phyloP scores from a whole-genome alignment of 2,113 vertebrate species.

The Scartelaos histophorus region DNA sequence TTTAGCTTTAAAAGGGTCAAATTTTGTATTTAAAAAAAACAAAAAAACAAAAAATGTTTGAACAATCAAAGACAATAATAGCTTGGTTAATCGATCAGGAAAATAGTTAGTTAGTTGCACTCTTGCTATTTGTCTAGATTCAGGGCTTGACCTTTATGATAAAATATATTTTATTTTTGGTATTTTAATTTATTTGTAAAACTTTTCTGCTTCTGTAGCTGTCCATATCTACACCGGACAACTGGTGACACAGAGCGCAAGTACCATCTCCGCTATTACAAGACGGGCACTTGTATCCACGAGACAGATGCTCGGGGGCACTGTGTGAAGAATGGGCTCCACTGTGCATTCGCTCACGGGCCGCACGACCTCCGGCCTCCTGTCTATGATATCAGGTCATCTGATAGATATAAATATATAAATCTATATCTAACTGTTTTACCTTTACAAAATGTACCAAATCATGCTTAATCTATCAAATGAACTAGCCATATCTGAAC shows the following conservation, averaged over 20 bases:
- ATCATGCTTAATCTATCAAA: background rate
- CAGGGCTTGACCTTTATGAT: background rate
- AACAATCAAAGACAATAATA: too few relatives aligned
- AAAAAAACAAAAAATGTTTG: too few relatives aligned
- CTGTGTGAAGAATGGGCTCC: constrained; percentile 90
- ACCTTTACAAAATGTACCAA: background rate
- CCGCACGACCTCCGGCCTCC: constrained; percentile 90
- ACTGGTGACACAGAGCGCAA: constrained; percentile 94
- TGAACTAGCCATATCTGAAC: background rate
- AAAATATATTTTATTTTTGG: background rate
- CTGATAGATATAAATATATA: constrained; percentile 75
- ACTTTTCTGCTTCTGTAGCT: constrained; percentile 70
- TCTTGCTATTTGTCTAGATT: background rate
- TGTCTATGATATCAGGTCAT: constrained; percentile 91
- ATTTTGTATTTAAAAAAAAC: too few relatives aligned
- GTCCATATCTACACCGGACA: constrained; percentile 90
- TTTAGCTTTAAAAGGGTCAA: too few relatives aligned
- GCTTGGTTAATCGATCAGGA: background rate
- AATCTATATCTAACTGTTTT: background rate
- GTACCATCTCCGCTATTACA: constrained; percentile 94
- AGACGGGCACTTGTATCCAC: constrained; percentile 93
- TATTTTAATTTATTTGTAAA: background rate
- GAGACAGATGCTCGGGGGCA: constrained; percentile 91
- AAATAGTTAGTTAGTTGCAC: background rate
- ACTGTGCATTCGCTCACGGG: constrained; percentile 93